Conservation (phyloP, 2,797 vertebrate genomes). For the Sebastes melanostomus region DNA sequence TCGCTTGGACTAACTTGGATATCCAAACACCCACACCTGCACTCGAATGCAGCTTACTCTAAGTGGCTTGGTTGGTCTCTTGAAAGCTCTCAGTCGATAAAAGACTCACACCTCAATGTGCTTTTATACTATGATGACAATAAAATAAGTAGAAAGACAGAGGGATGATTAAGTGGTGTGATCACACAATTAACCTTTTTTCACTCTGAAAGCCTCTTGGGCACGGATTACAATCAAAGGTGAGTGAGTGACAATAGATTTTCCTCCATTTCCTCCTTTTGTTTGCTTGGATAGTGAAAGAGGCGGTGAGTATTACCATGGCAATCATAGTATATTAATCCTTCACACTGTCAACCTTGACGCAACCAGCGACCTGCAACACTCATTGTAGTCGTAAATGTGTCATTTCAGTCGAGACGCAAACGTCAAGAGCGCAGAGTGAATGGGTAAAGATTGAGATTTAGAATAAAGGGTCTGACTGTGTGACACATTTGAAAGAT, state of each 20-base stretch:
- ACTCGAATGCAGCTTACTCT: neutral
- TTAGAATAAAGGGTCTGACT: slow-evolving; percentile 8
- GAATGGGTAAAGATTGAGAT: slow-evolving; percentile 9
- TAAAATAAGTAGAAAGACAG: neutral
- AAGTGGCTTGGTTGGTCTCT: neutral
- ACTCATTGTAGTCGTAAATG: neutral
- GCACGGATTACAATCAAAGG: neutral
- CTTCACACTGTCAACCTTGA: neutral
- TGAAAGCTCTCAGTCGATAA: neutral
- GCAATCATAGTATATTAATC: neutral
- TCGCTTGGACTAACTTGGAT: neutral
- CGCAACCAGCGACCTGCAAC: neutral
- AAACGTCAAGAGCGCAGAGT: neutral
- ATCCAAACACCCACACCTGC: neutral
- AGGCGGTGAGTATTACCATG: neutral
- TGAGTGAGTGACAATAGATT: neutral
- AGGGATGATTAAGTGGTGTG: neutral
- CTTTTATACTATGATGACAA: neutral
- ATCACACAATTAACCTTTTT: neutral
- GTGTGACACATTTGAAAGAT: slow-evolving; percentile 24
- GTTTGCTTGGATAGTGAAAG: neutral
- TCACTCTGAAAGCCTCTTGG: neutral
- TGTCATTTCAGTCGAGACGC: neutral
- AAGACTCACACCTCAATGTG: neutral
- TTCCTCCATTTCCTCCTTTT: neutral